Base-by-base conservation (phyloP, 2,797 vertebrate species). In the Micromesistius poutassou region DNA sequence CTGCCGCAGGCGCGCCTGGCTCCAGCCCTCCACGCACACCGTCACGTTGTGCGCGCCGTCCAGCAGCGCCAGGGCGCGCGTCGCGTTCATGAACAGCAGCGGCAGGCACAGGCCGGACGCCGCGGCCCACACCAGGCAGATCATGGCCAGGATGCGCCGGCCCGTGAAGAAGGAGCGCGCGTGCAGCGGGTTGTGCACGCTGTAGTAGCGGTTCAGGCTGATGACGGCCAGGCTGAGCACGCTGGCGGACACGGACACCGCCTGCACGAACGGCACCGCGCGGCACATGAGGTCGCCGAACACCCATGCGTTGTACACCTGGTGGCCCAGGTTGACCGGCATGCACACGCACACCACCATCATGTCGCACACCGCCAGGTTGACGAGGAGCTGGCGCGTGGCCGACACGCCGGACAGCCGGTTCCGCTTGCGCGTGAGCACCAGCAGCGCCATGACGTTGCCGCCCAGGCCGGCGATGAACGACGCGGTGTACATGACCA, bases 321-420 rank as follows among this genome's bases (percentile, higher is more conserved):
- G 90, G 72, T 90, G 92, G 5, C 88, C 90, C 35, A 92, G 83
- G 40, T 90, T 93, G 0, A 92, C 91, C 0, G 92, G 92, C 92
- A 93, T 93, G 77, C 92, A 93, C 35, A 93, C 87, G 72, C 91
- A 92, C 73, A 93, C 91, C 75, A 93, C 92, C 90, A 93, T 87
- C 92, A 92, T 93, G 79, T 93, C 92, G 75, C 92, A 93, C 12
- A 90, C 82, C 12, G 92, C 91, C 82, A 93, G 78, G 82, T 93
- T 93, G 13, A 92, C 86, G 40, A 93, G 84, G 19, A 93, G 89
- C 74, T 88, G 85, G 19, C 90, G 85, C 77, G 92, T 93, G 2
- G 89, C 89, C 5, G 90, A 89, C 1, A 83, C 88, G 5, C 85
- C 87, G 13, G 85, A 74, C 22, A 91, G 80, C 25, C 87, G 85